Conservation (phyloP, 2,797 vertebrate species). For the Rhadinocentrus ornatus region DNA sequence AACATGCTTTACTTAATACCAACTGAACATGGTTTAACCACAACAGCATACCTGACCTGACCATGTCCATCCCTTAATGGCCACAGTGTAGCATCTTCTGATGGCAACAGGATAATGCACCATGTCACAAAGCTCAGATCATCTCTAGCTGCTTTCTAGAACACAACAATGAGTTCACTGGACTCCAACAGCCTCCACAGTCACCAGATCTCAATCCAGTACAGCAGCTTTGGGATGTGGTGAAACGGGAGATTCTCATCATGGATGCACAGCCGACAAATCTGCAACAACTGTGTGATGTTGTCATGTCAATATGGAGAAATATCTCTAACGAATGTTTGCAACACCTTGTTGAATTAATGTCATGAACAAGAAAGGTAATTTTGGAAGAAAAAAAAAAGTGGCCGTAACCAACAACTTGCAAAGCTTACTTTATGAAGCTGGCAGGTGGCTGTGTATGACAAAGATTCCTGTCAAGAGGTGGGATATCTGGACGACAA, state of each 20-base stretch:
- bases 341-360: neutral
- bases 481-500: neutral
- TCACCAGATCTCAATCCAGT: too few relatives aligned
- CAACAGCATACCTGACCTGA: too few relatives aligned
- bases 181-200: too few relatives aligned
- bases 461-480: neutral
- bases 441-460: neutral
- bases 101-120: constrained; percentile 52
- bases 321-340: neutral
- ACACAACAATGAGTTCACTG: neutral
- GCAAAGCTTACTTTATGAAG: neutral
- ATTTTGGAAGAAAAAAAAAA: neutral
- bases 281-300: neutral
- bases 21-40: too few relatives aligned
- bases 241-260: too few relatives aligned
- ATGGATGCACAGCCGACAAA: neutral
- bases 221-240: neutral
- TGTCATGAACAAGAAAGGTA: neutral
- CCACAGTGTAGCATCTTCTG: constrained; percentile 35
- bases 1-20: too few relatives aligned
- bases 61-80: neutral
- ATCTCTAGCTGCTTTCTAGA: neutral
- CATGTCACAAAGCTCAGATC: neutral
- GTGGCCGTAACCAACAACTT: too few relatives aligned
- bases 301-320: neutral